Conservation (phyloP, 2,113 vertebrate species). For the Elephantulus edwardii region DNA sequence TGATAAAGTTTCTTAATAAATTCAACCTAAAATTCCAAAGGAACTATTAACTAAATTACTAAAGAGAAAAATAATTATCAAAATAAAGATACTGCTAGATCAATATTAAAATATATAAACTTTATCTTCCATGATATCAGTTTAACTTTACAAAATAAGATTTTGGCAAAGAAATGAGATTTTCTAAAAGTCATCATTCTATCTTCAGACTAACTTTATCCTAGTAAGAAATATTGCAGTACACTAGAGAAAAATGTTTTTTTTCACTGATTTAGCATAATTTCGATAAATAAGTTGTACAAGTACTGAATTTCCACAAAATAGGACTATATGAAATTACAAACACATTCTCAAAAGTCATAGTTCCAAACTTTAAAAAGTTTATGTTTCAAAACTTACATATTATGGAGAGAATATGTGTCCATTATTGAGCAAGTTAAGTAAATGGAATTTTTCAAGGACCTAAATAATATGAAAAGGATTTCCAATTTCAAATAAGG, state of each 20-base stretch:
- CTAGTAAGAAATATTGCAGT: conserved; percentile 73
- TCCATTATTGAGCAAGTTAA: neutral
- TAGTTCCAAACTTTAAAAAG: neutral
- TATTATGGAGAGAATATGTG: neutral
- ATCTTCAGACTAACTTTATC: conserved; percentile 23
- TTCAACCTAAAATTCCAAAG: neutral
- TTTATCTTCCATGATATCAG: neutral
- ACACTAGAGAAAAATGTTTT: conserved; percentile 39
- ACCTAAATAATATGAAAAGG: neutral
- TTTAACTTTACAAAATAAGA: conserved; percentile 17
- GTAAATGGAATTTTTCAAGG: neutral
- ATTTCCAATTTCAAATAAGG: neutral
- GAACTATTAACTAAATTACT: neutral
- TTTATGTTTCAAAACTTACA: conserved; percentile 30
- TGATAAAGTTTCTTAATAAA: neutral
- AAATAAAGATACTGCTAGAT: neutral
- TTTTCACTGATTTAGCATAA: conserved; percentile 43
- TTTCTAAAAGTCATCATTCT: conserved; percentile 40
- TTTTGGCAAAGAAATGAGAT: neutral
- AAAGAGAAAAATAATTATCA: conserved; percentile 18
- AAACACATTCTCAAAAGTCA: conserved; percentile 6
- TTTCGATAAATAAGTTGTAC: conserved; percentile 35
- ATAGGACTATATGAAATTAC: conserved; percentile 5
- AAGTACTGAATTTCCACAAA: conserved; percentile 27
- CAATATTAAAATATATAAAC: neutral